Conservation (phyloP, 2,113 vertebrate genomes). For the Pelusios castaneus region DNA sequence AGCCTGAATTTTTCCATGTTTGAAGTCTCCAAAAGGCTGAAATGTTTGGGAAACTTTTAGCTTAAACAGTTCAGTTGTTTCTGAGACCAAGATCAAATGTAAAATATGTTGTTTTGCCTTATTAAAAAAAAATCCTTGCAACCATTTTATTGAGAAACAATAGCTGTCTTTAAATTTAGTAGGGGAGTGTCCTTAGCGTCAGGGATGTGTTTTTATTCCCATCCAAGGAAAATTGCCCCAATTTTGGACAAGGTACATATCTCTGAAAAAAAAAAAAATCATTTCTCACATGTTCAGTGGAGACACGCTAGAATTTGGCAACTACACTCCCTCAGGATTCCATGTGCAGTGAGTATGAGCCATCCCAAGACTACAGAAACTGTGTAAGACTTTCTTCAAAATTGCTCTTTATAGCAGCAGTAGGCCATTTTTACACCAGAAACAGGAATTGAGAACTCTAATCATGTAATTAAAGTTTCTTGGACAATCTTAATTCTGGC, state of each 20-base stretch:
- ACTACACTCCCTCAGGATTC: not conserved
- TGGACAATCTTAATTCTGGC: not conserved
- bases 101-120: not conserved
- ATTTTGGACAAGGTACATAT: not conserved
- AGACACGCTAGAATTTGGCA: not conserved
- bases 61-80: slow-evolving; percentile 20
- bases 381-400: accelerated
- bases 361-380: not conserved
- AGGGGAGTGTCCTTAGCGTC: not conserved
- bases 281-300: not conserved
- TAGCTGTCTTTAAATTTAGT: not conserved
- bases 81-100: not conserved
- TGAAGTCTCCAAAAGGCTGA: not conserved
- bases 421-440: not conserved
- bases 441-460: not conserved
- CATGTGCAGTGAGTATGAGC: not conserved
- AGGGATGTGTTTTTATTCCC: not conserved
- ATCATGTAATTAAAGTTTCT: not conserved
- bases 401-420: not conserved
- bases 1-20: not conserved
- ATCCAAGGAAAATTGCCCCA: not conserved
- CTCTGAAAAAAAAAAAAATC: not conserved
- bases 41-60: not conserved
- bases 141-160: not conserved
- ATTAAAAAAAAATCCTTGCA: not conserved